Evolutionary conservation across 2,888 invertebrate species (phyloP), one percentile per base, ranked within the genome.

Genomic region (Clostera curtula): DNA sequence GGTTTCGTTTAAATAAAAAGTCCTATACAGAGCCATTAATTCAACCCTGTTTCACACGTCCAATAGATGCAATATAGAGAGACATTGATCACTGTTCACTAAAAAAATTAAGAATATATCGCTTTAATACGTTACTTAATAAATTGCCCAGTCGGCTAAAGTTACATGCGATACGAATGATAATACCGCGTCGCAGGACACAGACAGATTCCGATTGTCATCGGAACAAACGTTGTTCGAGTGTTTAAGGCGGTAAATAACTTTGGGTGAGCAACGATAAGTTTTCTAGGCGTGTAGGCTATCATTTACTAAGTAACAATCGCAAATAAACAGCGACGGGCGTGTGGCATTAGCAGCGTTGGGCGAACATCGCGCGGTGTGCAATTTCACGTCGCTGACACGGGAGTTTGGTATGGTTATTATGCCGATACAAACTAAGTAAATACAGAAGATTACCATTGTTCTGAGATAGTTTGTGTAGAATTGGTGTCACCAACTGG

Each of bases 331-430:
- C 64, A 38, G 46, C 56, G 33, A 55, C 34, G 50, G 48, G 43
- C 46, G 51, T 37, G 21, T 53, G 52, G 68, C 56, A 72, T 73
- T 75, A 73, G 73, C 58, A 56, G 48, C 43, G 64, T 48, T 53
- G 55, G 60, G 61, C 57, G 67, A 72, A 66, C 71, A 71, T 71
- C 66, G 53, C 59, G 63, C 56, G 56, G 61, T 67, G 72, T 77
- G 75, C 77, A 79, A 79, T 79, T 79, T 74, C 65, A 61, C 68
- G 69, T 68, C 65, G 75, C 73, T 75, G 79, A 76, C 73, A 74
- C 64, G 65, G 53, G 49, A 62, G 59, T 57, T 48, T 56, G 42
- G 45, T 43, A 55, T 50, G 56, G 54, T 56, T 56, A 68, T 68
- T 55, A n/a, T n/a, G n/a, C n/a, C n/a, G n/a, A n/a, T n/a, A n/a